Evolutionary conservation across 2,888 invertebrate genomes (phyloP), one percentile per base, ranked within the genome.

Genomic region (Cepaea hortensis): DNA sequence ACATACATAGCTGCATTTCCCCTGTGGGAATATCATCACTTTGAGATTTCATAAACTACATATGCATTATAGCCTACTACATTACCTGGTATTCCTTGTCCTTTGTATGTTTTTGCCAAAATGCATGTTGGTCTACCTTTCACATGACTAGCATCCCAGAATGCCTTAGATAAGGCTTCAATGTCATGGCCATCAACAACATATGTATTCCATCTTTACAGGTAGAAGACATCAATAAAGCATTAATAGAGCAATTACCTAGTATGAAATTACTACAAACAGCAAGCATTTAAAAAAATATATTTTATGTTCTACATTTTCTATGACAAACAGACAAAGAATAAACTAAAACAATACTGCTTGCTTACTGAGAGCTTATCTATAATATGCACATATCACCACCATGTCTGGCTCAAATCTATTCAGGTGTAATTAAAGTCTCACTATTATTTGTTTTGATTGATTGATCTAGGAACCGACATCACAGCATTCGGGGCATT

Each of bases 121-220:
- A 99, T 96, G 65, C 98, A 98, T 20, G 98, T 98, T 81, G 99
- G 99, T 91, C 96, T 96, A 89, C 96, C 97, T 93, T 96, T 96
- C 0, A 96, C 96, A 18, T 95, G 95, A 46, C 96, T 95, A n/a
- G 94, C 94, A 1, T 98, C 98, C 93, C 97, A 96, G 94, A 99
- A 97, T 0, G 98, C 97, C 88, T 95, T 98, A 93, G 96, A 96
- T 85, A 99, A 95, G 94, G 97, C 98, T 87, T 97, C 97, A 65
- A 99, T 96, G 95, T 98, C 97, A 94, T 99, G 99, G 0, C 99
- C 99, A 95, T 99, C 99, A 61, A 99, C 97, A 61, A 98, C 97
- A 87, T 90, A 90, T 0, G 94, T 92, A 87, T 94, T 92, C 93
- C 93, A 94, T 5, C 94, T 94, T 89, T 48, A 88, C 23, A 83